These are phyloP conservation scores for Prinia subflava DNA, from an alignment of 2,113 vertebrate genomes.

Conservation along the genomic window DNA sequence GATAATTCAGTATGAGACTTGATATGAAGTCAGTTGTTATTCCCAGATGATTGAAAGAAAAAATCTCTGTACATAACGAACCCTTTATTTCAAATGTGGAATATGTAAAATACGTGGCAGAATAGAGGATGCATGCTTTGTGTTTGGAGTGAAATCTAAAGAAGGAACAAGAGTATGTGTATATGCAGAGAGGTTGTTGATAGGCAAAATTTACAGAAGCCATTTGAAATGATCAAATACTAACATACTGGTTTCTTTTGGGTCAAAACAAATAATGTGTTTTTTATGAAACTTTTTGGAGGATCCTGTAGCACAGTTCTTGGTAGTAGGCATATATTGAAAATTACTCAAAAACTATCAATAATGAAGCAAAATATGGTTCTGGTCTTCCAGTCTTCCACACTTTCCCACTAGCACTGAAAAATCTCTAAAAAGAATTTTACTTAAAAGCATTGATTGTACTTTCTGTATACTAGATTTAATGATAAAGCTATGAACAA, in stretches of 20 bases:
- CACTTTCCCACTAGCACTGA: not conserved
- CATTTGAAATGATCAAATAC: not conserved
- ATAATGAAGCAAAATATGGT: not conserved
- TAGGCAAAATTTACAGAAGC: not conserved
- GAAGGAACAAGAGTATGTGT: not conserved
- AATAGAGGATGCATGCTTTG: not conserved
- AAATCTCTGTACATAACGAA: not conserved
- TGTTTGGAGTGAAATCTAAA: not conserved
- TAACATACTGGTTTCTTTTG: not conserved
- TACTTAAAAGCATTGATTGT: not conserved
- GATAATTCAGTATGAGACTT: not conserved
- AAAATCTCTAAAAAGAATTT: not conserved
- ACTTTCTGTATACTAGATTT: not conserved
- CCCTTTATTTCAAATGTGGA: not conserved
- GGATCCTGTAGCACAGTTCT: not conserved
- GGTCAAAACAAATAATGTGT: not conserved
- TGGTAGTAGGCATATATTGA: not conserved
- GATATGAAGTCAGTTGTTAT: not conserved
- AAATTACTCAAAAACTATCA: not conserved
- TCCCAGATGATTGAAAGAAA: not conserved
- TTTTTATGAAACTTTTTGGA: not conserved
- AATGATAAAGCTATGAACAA: not conserved
- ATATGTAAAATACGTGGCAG: not conserved
- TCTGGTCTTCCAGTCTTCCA: not conserved
- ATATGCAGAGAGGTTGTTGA: not conserved